These are phyloP conservation scores for Esperia sulphurella DNA, from an alignment of 2,888 invertebrate genomes.

Conservation along the genomic window DNA sequence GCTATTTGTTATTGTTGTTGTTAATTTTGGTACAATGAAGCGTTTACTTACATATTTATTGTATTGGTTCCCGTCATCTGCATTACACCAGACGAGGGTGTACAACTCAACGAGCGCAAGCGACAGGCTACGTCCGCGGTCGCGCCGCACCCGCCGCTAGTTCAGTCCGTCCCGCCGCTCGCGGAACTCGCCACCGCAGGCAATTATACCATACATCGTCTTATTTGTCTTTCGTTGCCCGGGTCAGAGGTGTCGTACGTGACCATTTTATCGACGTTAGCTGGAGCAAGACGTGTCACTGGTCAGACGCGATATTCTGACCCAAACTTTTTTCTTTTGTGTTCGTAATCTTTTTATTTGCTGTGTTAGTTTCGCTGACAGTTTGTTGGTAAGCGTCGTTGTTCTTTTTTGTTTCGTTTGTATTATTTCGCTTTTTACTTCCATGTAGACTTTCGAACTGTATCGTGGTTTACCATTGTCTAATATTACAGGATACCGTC, in stretches of 20 bases:
- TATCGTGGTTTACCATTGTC: conserved; percentile 24
- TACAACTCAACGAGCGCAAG: conserved; percentile 52
- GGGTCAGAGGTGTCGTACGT: too few species aligned
- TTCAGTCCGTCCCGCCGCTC: conserved; percentile 59
- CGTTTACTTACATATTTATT: too few species aligned
- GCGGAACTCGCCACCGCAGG: conserved; percentile 73
- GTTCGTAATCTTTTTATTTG: conserved; percentile 5
- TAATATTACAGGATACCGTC: conserved; percentile 61
- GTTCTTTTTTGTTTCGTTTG: conserved; percentile 8
- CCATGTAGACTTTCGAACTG: conserved; percentile 9
- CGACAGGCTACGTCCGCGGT: conserved; percentile 70
- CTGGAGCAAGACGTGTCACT: neutral
- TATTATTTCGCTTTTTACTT: conserved; percentile 3
- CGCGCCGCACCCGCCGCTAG: conserved; percentile 61
- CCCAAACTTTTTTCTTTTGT: conserved; percentile 10
- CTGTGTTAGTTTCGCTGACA: conserved; percentile 12
- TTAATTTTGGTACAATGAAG: too few species aligned
- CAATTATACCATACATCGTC: conserved; percentile 23
- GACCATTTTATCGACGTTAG: too few species aligned
- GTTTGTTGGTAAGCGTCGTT: conserved; percentile 8
- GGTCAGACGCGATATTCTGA: conserved; percentile 7
- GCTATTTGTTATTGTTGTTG: too few species aligned
- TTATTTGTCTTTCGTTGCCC: too few species aligned
- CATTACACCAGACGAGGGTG: conserved; percentile 33
- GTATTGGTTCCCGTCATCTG: conserved; percentile 1